Conservation (phyloP, 2,888 invertebrate species). For the Acleris cristana region DNA sequence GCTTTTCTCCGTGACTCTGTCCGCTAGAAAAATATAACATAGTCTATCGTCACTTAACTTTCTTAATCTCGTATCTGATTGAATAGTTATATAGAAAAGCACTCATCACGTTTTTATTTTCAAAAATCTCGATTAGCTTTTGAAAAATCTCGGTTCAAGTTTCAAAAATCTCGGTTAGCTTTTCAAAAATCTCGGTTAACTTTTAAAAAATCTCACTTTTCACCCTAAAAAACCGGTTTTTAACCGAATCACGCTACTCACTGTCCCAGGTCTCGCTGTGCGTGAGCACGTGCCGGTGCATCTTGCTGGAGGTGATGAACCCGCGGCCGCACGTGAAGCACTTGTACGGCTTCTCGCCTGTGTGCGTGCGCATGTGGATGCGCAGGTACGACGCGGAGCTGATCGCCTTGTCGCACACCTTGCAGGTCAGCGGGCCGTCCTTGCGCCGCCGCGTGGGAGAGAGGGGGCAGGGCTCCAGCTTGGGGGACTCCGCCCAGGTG, state of each 20-base stretch:
- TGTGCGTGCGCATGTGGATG: conserved; percentile 72
- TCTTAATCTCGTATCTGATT: too few relatives aligned
- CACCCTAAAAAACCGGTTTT: too few relatives aligned
- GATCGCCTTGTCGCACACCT: conserved; percentile 62
- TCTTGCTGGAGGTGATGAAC: conserved; percentile 74
- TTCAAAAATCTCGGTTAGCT: too few relatives aligned
- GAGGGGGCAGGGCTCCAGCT: conserved; percentile 40
- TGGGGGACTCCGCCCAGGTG: conserved; percentile 64
- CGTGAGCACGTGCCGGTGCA: conserved; percentile 71
- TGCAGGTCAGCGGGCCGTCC: conserved; percentile 49
- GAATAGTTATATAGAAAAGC: too few relatives aligned
- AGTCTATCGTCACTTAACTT: too few relatives aligned
- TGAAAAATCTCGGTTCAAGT: too few relatives aligned
- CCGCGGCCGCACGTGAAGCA: conserved; percentile 66
- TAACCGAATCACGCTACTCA: conserved; percentile 36
- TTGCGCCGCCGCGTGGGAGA: conserved; percentile 37
- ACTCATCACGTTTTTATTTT: too few relatives aligned
- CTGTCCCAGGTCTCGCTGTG: conserved; percentile 60
- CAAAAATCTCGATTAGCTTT: too few relatives aligned
- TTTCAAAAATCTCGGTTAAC: too few relatives aligned
- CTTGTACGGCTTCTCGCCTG: conserved; percentile 69
- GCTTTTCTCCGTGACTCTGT: not conserved
- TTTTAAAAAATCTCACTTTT: too few relatives aligned
- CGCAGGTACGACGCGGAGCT: conserved; percentile 65
- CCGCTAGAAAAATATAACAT: too few relatives aligned